Evolutionary conservation across 2,888 invertebrate species (phyloP).

Genomic region (Acleris literana): DNA sequence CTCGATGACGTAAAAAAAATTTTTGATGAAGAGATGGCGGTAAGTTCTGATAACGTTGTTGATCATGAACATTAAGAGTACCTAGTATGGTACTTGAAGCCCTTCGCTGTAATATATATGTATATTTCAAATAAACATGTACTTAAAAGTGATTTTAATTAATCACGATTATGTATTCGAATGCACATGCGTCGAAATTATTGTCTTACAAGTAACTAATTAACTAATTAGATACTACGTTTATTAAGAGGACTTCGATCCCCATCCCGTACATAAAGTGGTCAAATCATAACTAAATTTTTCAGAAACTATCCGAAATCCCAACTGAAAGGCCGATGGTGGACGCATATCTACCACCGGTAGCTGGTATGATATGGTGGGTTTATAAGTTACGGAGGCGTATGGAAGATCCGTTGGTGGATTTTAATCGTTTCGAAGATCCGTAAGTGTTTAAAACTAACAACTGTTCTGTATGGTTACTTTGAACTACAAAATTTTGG

Average conservation of each 20-base stretch:
- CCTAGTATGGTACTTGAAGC: not conserved
- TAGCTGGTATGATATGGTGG: slow-evolving; percentile 90
- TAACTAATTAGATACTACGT: too few species aligned
- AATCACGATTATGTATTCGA: too few species aligned
- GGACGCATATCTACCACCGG: slow-evolving; percentile 88
- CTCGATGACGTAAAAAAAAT: slow-evolving; percentile 86
- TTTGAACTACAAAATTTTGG: too few species aligned
- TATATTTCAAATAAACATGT: too few species aligned
- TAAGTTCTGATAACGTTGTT: slow-evolving; percentile 45
- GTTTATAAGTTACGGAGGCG: slow-evolving; percentile 86
- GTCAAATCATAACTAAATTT: slow-evolving; percentile 7
- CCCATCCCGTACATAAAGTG: too few species aligned
- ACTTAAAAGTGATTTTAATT: too few species aligned
- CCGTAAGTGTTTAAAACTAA: slow-evolving; percentile 68
- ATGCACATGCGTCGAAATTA: too few species aligned
- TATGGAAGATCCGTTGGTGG: slow-evolving; percentile 83
- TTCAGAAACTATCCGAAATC: slow-evolving; percentile 67
- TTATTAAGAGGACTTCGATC: too few species aligned
- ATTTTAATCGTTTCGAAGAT: slow-evolving; percentile 86
- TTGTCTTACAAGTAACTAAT: too few species aligned
- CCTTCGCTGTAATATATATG: not conserved
- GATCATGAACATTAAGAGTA: too few species aligned
- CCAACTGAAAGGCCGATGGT: slow-evolving; percentile 78
- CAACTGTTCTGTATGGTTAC: too few species aligned
- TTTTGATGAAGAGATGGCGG: slow-evolving; percentile 83